Evolutionary conservation across 2,797 vertebrate species (phyloP).

Genomic region (Hypotaenidia okinawae): DNA sequence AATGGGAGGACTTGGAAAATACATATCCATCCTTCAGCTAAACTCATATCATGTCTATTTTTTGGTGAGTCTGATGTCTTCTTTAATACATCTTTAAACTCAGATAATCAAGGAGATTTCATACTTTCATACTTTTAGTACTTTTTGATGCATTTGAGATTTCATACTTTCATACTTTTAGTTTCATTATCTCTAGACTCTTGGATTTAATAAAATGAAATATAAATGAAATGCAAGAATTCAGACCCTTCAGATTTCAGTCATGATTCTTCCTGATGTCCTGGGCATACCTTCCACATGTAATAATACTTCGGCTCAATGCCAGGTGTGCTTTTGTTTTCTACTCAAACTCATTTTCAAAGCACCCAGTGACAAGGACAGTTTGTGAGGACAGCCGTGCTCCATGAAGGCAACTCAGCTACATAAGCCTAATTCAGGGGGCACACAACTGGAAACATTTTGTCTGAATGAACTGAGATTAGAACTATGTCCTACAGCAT

Average conservation of each 20-base stretch:
- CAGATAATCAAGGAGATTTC: not conserved
- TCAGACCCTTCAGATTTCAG: not conserved
- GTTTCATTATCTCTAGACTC: not conserved
- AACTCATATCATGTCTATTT: not conserved
- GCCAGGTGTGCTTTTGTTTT: not conserved
- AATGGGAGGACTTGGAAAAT: not conserved
- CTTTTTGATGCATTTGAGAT: not conserved
- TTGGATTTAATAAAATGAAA: not conserved
- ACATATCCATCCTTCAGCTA: not conserved
- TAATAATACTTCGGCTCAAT: not conserved
- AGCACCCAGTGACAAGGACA: not conserved
- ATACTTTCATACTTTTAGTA: not conserved
- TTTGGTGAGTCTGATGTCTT: not conserved
- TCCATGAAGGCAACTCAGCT: not conserved
- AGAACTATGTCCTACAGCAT: not conserved
- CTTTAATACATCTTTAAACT: not conserved
- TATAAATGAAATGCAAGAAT: not conserved
- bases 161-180: not conserved
- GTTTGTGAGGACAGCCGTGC: not conserved
- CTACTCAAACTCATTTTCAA: not conserved
- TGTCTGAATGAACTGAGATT: not conserved
- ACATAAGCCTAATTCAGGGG: not conserved
- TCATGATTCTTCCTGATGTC: not conserved
- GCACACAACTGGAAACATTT: not conserved
- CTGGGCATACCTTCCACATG: not conserved